Base-by-base conservation (phyloP, 2,113 vertebrate genomes). In the Lates calcarifer region DNA sequence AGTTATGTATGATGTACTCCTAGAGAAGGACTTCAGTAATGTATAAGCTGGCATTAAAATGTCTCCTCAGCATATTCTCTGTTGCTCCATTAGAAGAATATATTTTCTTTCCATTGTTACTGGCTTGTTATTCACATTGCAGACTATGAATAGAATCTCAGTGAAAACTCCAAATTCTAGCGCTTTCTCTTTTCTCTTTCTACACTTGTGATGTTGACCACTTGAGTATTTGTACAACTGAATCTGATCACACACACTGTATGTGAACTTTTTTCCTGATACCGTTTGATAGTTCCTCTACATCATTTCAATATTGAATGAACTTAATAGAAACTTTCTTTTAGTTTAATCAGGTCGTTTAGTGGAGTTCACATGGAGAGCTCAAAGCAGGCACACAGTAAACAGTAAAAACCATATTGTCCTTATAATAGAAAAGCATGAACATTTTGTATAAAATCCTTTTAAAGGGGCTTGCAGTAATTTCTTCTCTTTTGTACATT, bases 401-500 rank as follows among this genome's bases (percentile, higher is more conserved):
- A 33, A 41, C 31, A 26, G 26, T 45, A 29, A 68, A 74, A 43
- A 53, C 1, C 39, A 61, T 24, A 29, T 3, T 11, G 53, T 45
- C 53, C 5, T 51, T 28, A 12, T 20, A 13, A 39, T 22, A 57
- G 15, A 49, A 37, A 67, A 61, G 71, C 60, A 75, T 67, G 60
- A 60, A 58, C 47, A 9, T 70, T 62, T 76, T 70, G 10, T 68
- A 74, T 37, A 35, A 68, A 56, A 22, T 1, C 8, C 39, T 31
- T 60, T 63, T 10, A 22, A 26, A 45, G 33, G 35, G 47, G 47
- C 64, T 79, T 64, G 61, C 24, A 61, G 61, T 58, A 68, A 63
- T 58, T 3, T 0, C 53, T 73, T 13, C 39, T 79, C 22, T 76
- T 80, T 87, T 81, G 37, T 63, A 69, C 56, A 53, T n/a, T 33